These are phyloP conservation scores for Zaprionus ghesquierei DNA, from an alignment of 1,140 invertebrate species.

Conservation along the genomic window DNA sequence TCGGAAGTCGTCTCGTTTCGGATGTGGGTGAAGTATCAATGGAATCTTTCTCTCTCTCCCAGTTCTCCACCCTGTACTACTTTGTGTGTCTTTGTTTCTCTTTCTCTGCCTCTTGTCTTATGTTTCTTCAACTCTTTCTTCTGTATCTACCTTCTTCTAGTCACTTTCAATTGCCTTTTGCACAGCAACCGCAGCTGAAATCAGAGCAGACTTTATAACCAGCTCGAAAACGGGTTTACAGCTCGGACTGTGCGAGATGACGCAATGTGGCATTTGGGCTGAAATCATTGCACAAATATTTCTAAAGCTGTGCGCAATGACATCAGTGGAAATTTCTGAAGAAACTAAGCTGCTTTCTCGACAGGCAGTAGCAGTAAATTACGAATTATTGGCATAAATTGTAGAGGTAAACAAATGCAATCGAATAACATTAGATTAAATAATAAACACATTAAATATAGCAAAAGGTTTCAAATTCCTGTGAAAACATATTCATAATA, in stretches of 20 bases:
- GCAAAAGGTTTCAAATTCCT: too few species aligned
- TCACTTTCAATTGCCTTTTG: conserved; percentile 59
- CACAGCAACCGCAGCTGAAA: conserved; percentile 7
- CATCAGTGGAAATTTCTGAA: conserved; percentile 30
- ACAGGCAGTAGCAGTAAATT: too few species aligned
- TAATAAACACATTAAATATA: too few species aligned
- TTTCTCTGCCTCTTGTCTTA: not conserved
- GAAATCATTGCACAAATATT: conserved; percentile 43
- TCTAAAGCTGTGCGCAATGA: conserved; percentile 22
- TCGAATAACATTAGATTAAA: too few species aligned
- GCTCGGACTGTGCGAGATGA: conserved; percentile 14
- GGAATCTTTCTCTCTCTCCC: not conserved
- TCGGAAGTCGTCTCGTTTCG: too few species aligned
- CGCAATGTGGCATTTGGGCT: conserved; percentile 51
- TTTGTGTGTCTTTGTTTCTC: not conserved
- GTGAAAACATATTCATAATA: too few species aligned
- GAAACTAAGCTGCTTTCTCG: not conserved
- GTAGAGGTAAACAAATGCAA: too few species aligned
- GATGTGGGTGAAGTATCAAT: conserved; percentile 14
- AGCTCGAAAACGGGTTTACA: conserved; percentile 67
- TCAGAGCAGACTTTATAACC: conserved; percentile 29
- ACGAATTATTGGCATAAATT: not conserved
- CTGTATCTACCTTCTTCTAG: conserved; percentile 47
- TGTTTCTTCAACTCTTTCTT: too few species aligned
- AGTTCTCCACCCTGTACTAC: not conserved